phyloP scores from a whole-genome alignment of 2,797 vertebrate genomes.

The Typhlichthys eigenmanni region DNA sequence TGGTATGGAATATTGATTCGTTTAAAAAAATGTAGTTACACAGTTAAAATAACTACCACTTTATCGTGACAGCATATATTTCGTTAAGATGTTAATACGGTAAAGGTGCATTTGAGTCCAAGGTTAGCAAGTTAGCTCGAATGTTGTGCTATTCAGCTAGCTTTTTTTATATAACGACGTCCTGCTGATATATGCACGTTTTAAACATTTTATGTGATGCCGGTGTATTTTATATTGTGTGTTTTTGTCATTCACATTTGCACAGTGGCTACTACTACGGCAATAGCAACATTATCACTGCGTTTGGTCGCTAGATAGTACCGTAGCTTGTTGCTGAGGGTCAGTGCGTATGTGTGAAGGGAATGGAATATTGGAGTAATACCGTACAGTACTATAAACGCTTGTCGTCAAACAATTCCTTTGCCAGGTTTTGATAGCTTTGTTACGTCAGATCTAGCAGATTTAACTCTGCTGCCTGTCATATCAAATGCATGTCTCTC shows the following conservation, averaged over 20 bases:
- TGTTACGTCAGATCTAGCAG: constrained; percentile 1
- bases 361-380: too few species aligned
- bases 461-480: too few species aligned
- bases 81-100: too few species aligned
- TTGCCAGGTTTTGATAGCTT: constrained; percentile 9
- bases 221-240: not conserved
- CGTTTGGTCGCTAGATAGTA: not conserved
- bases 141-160: constrained; percentile 19
- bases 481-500: not conserved
- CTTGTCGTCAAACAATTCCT: not conserved
- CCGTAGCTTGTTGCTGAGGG: not conserved
- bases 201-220: constrained; percentile 27
- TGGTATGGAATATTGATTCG: constrained; percentile 37
- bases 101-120: constrained; percentile 15
- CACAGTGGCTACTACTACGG: not conserved
- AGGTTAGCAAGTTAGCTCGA: constrained; percentile 43
- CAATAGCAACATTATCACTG: not conserved
- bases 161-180: constrained; percentile 59
- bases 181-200: constrained; percentile 28
- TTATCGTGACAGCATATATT: not conserved
- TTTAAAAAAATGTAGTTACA: not conserved
- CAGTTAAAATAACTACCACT: too few species aligned
- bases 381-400: not conserved
- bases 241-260: not conserved
- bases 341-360: not conserved